Percentiles rank a stretch among this genome's conserved stretches.
Evolutionary conservation across 2,797 vertebrate species (phyloP).

Genomic region (Sylvia borin): DNA sequence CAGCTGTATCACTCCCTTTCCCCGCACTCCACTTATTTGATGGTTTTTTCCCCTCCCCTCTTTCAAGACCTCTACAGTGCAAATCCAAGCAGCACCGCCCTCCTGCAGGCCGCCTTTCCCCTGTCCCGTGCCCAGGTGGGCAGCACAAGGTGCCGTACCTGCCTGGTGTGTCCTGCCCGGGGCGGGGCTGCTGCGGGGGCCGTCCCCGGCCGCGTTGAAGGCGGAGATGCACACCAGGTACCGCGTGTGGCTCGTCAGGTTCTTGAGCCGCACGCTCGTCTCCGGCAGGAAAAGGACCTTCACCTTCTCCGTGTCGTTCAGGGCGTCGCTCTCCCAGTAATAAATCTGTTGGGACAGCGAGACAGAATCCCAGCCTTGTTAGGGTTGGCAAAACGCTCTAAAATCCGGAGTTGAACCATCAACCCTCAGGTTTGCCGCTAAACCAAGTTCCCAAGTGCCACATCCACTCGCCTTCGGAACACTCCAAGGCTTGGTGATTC

Average conservation of each 20-base stretch:
- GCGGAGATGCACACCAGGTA: conserved; percentile 90
- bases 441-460: fast-evolving
- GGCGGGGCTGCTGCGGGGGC: conserved; percentile 86
- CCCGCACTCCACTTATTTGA: not conserved
- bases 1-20: not conserved
- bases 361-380: not conserved
- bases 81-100: not conserved
- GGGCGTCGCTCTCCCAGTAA: conserved; percentile 88
- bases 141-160: conserved; percentile 66
- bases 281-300: conserved; percentile 92
- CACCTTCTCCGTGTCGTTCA: conserved; percentile 89
- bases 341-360: conserved; percentile 79
- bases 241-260: conserved; percentile 90
- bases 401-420: not conserved
- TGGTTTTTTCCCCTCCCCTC: too few relatives aligned
- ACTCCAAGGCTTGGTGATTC: not conserved
- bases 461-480: fast-evolving
- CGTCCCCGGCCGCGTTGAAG: conserved; percentile 92
- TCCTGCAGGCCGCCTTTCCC: not conserved
- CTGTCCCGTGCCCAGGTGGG: not conserved
- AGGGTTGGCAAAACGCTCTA: not conserved
- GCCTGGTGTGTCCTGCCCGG: conserved; percentile 88
- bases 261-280: conserved; percentile 83
- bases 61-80: fast-evolving
- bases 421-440: too few relatives aligned